Evolutionary conservation across 2,888 invertebrate genomes (phyloP), one percentile per base, ranked within the genome.

Genomic region (Mimas tiliae): DNA sequence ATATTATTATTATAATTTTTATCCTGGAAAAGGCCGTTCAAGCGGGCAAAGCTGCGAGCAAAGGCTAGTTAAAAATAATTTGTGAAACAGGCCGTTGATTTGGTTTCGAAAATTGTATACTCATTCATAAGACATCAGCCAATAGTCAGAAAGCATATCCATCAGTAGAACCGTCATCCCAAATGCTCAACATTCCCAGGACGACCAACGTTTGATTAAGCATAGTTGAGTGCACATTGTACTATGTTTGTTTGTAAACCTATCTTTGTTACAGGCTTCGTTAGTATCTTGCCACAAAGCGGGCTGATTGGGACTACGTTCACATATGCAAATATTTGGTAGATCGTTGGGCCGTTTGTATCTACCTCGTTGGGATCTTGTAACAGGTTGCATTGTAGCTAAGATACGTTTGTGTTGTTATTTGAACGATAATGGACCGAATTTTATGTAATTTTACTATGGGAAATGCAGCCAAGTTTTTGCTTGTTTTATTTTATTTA

Each of bases 251-350:
- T 69, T 65, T 66, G 63, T 52, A 48, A 21, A n/a, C 38, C 42
- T 50, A 50, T 63, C 69, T 69, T 70, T 72, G 71, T 67, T 68
- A 65, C 70, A 66, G 63, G 64, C 62, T 68, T 69, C 67, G 69
- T 68, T 70, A 69, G 27, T 51, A 67, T 67, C 69, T 69, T 68
- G 62, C 64, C 42, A 66, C 70, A 70, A 66, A 69, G 71, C 67
- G 65, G 19, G 48, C 65, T 70, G 72, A 69, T 72, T 69, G 67
- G 58, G 63, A 58, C 55, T 50, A 27, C 16, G 50, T 63, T 68
- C 64, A 68, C 64, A 66, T 65, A 70, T 70, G 71, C 63, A 69
- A 70, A 72, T 70, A 65, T 69, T 65, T 70, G 67, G 16, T 42
- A 1, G 27, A 8, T 38, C 34, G 38, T 4, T 64, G 4, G 27